Evolutionary conservation across 2,113 vertebrate genomes (phyloP).

Genomic region (Pangasianodon gigas): DNA sequence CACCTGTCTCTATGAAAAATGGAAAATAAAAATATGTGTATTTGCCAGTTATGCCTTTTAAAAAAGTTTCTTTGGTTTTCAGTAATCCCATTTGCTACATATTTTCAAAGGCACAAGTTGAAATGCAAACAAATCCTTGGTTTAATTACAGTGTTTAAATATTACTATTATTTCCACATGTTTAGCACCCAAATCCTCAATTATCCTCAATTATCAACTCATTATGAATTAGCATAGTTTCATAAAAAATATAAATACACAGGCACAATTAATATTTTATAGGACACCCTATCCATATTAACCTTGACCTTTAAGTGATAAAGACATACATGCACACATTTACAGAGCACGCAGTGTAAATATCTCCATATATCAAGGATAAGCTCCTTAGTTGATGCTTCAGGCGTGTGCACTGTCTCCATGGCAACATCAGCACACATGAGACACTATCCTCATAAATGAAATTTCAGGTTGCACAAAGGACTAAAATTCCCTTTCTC

Average conservation of each 20-base stretch:
- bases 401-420: conserved; percentile 42
- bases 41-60: neutral
- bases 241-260: neutral
- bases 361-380: conserved; percentile 32
- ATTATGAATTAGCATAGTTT: neutral
- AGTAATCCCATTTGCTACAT: conserved; percentile 25
- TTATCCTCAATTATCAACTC: conserved; percentile 41
- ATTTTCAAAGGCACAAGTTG: conserved; percentile 56
- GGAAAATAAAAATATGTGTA: neutral
- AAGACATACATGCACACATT: conserved; percentile 14
- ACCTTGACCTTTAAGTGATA: neutral
- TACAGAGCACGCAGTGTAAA: conserved; percentile 4
- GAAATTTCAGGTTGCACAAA: conserved; percentile 27
- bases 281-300: neutral
- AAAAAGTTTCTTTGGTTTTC: neutral
- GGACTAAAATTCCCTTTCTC: neutral
- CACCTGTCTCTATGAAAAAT: neutral
- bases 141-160: conserved; percentile 56
- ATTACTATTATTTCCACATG: conserved; percentile 41
- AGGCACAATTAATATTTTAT: neutral
- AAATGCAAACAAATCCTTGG: conserved; percentile 57
- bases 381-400: conserved; percentile 34
- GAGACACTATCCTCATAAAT: conserved; percentile 29
- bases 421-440: conserved; percentile 47
- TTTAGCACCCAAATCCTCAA: conserved; percentile 32